A percentile compares a stretch with the other conserved stretches of the same genome.
Conservation (phyloP, 2,888 invertebrate genomes). For the Caenorhabditis parvicauda region DNA sequence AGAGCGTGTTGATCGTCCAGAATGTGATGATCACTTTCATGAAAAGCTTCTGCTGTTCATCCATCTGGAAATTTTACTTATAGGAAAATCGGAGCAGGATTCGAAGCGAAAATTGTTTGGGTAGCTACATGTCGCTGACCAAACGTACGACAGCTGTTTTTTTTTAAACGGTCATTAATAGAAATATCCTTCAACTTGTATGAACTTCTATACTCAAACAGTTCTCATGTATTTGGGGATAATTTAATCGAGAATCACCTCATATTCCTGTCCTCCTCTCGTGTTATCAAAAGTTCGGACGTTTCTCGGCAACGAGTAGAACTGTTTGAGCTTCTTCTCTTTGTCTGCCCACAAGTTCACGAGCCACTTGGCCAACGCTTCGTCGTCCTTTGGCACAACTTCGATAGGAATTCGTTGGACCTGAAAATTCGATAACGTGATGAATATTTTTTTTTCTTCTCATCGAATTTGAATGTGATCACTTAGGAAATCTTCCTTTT, state of each 20-base stretch:
- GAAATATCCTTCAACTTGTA: no score
- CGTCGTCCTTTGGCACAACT: slow-evolving; percentile 58
- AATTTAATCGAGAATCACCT: slow-evolving; percentile 3
- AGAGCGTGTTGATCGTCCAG: slow-evolving; percentile 50
- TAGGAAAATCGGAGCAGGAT: no score
- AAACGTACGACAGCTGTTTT: no score
- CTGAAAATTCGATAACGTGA: slow-evolving; percentile 31
- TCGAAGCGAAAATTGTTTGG: no score
- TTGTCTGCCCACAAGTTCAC: slow-evolving; percentile 63
- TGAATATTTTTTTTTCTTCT: slow-evolving; percentile 4
- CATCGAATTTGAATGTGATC: slow-evolving; percentile 49
- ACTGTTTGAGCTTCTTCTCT: slow-evolving; percentile 61
- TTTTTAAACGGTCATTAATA: no score
- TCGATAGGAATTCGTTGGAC: slow-evolving; percentile 44
- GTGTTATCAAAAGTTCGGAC: slow-evolving; percentile 23
- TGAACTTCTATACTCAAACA: neutral
- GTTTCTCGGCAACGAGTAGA: slow-evolving; percentile 27
- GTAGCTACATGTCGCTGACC: no score
- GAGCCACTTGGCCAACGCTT: slow-evolving; percentile 62
- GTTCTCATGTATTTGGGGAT: neutral
- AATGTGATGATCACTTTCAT: slow-evolving; percentile 39
- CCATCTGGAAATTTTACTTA: slow-evolving; percentile 1
- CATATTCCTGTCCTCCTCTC: slow-evolving; percentile 19
- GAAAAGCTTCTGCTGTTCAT: slow-evolving; percentile 22
- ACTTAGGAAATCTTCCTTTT: neutral